Evolutionary conservation across 2,888 invertebrate species (phyloP).

Genomic region (Euplagia quadripunctaria): DNA sequence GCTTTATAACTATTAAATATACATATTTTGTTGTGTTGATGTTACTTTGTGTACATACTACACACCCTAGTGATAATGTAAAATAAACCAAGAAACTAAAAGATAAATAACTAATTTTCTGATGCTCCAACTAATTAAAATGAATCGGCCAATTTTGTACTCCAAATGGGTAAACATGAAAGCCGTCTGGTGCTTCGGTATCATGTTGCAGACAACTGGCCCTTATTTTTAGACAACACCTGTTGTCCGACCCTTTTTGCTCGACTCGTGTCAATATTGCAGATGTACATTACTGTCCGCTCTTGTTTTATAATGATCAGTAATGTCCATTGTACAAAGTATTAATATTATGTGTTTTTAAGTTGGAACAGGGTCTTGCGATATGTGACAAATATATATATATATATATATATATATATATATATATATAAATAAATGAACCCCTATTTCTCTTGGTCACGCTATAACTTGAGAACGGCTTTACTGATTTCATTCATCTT

Average conservation of each 20-base stretch:
- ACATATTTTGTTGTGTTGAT: no score
- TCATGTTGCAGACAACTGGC: conserved; percentile 50
- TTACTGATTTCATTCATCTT: no score
- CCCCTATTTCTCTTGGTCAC: no score
- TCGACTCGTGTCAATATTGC: conserved; percentile 2
- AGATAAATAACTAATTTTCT: not conserved
- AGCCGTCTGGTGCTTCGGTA: conserved; percentile 36
- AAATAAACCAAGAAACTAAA: not conserved
- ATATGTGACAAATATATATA: no score
- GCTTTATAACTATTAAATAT: no score
- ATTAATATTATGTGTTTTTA: not conserved
- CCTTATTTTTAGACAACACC: conserved; percentile 51
- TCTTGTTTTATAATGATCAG: not conserved
- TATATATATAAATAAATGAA: no score
- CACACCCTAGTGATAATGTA: no score
- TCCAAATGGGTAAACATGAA: conserved; percentile 32
- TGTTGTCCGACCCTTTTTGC: conserved; percentile 20
- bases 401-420: no score
- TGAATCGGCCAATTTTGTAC: conserved; percentile 27
- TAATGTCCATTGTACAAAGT: not conserved
- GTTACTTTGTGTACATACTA: no score
- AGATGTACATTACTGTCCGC: not conserved
- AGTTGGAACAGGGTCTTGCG: not conserved
- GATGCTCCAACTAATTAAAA: conserved; percentile 34
- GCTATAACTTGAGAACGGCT: no score